phyloP scores from a whole-genome alignment of 2,113 vertebrate genomes.

The Trachemys scripta region DNA sequence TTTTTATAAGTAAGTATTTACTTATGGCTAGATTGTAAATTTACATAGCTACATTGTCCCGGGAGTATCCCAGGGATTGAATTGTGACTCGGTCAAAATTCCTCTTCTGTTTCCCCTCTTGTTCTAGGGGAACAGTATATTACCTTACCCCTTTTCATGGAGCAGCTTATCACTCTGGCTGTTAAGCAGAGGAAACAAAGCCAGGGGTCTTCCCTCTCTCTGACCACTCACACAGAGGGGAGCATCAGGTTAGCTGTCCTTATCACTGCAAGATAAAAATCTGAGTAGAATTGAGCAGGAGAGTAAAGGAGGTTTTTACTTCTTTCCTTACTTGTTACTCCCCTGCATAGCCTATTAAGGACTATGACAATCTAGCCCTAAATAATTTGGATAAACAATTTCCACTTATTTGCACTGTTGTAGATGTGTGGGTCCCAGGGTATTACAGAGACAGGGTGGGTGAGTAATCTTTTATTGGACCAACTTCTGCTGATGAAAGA shows the following conservation, averaged over 20 bases:
- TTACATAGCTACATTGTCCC: background rate
- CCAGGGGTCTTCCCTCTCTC: background rate
- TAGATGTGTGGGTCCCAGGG: too few relatives aligned
- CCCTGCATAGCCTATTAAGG: background rate
- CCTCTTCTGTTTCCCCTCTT: background rate
- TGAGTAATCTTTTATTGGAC: too few relatives aligned
- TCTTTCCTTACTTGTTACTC: background rate
- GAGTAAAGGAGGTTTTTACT: conserved; percentile 15
- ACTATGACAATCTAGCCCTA: background rate
- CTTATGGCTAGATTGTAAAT: conserved; percentile 5
- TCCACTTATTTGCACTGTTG: too few relatives aligned
- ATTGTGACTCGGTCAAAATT: background rate
- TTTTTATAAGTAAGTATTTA: conserved; percentile 3
- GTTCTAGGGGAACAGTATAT: background rate
- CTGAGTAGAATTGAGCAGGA: conserved; percentile 23
- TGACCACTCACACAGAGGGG: background rate
- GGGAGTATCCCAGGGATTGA: background rate
- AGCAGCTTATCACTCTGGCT: background rate
- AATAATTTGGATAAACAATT: background rate
- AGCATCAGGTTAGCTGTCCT: background rate
- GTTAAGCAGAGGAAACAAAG: background rate
- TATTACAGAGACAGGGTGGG: too few relatives aligned
- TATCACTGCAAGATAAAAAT: background rate
- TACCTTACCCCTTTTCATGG: background rate
- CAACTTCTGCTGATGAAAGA: too few relatives aligned